These are phyloP conservation scores for Sinelater perroti DNA, from an alignment of 2,888 invertebrate species.

Conservation along the genomic window DNA sequence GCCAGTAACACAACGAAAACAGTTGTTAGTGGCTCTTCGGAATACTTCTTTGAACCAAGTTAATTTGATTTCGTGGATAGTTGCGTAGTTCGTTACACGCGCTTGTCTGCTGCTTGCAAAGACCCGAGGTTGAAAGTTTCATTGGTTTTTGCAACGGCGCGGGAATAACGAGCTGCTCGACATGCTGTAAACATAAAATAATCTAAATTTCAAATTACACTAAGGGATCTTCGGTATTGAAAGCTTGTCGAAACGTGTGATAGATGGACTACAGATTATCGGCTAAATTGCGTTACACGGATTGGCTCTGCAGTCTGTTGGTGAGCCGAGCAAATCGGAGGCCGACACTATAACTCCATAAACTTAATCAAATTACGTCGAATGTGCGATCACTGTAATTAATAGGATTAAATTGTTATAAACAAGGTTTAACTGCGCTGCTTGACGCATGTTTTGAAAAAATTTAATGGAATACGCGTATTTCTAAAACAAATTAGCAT, in stretches of 20 bases:
- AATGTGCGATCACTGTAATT: too few species aligned
- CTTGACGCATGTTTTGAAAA: too few species aligned
- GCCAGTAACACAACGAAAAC: slow-evolving; percentile 10
- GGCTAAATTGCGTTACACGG: slow-evolving; percentile 8
- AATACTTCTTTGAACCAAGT: slow-evolving; percentile 13
- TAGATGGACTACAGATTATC: slow-evolving; percentile 9
- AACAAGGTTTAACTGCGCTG: too few species aligned
- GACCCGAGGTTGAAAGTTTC: not conserved
- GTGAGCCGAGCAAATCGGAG: not conserved
- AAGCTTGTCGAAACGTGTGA: not conserved
- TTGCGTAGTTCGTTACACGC: slow-evolving; percentile 22
- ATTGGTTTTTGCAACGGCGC: too few species aligned
- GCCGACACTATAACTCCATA: slow-evolving; percentile 4
- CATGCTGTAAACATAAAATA: too few species aligned
- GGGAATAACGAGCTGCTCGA: too few species aligned
- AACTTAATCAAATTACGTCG: too few species aligned
- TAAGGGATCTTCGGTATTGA: not conserved
- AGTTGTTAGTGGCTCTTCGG: slow-evolving; percentile 16
- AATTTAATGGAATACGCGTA: too few species aligned
- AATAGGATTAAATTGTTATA: too few species aligned
- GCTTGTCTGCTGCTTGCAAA: slow-evolving; percentile 11
- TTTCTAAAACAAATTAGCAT: too few species aligned
- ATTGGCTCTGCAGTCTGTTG: not conserved
- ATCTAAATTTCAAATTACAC: not conserved
- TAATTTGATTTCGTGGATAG: slow-evolving; percentile 23